Conservation (phyloP, 37 sponge, comb jelly and placozoan genomes). For the Chondrilla cf. caribensis region DNA sequence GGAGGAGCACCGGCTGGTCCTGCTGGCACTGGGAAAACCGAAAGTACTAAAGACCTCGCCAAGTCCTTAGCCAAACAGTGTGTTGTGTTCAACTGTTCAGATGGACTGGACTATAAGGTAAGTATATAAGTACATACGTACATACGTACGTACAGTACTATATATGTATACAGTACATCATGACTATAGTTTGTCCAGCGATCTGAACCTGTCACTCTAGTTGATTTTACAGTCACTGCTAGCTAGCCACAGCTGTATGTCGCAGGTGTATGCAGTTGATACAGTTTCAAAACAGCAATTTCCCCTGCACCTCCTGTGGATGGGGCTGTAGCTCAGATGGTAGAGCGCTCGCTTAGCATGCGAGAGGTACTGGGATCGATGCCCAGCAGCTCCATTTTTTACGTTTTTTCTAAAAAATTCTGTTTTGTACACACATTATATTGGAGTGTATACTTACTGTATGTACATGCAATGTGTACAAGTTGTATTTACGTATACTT, state of each 20-base stretch:
- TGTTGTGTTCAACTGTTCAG: conserved; percentile 99
- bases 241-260: too few relatives aligned
- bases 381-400: conserved; percentile 32
- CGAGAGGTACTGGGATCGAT: conserved; percentile 38
- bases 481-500: background rate
- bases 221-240: too few relatives aligned
- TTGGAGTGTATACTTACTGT: background rate
- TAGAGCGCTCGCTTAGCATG: conserved; percentile 36
- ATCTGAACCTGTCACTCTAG: background rate
- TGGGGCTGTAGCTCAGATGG: conserved; percentile 36
- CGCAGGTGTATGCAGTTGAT: too few relatives aligned
- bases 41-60: conserved; percentile 93
- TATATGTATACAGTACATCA: too few relatives aligned
- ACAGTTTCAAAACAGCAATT: too few relatives aligned
- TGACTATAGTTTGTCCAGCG: background rate
- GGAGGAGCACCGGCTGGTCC: conserved; percentile 99
- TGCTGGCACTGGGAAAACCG: conserved; percentile 99
- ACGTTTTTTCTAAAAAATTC: too few relatives aligned
- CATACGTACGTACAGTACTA: background rate
- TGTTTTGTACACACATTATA: background rate
- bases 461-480: background rate
- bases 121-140: background rate
- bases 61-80: conserved; percentile 98
- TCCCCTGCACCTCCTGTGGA: too few relatives aligned
- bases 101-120: conserved; percentile 92